A percentile compares a stretch with the other conserved stretches of the same genome.
Evolutionary conservation across 30 jellyfish, hydroid and myxozoan genomes (phyloP).

Genomic region (Cassiopea andromeda): DNA sequence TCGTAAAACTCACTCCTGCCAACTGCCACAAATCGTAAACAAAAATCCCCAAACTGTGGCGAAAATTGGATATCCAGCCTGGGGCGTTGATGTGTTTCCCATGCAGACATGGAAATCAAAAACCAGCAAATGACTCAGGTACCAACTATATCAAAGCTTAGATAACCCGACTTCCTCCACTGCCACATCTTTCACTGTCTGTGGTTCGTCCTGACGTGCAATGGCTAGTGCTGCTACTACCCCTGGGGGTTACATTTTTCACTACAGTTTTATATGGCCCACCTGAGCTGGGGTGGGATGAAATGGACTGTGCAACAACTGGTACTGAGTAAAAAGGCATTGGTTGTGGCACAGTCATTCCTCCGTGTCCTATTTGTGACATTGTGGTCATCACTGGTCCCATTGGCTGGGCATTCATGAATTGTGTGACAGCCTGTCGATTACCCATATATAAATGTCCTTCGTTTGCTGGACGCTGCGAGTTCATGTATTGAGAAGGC

Average conservation of each 20-base stretch:
- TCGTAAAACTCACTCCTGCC: background rate
- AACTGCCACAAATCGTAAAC: background rate
- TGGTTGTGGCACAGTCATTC: constrained; percentile 59
- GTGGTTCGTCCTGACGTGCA: constrained; percentile 63
- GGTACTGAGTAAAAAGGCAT: constrained; percentile 61
- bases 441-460: constrained; percentile 35
- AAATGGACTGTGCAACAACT: constrained; percentile 70
- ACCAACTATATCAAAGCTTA: background rate
- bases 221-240: constrained; percentile 78
- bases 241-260: constrained; percentile 74
- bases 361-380: constrained; percentile 50
- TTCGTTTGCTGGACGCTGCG: constrained; percentile 27
- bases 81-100: background rate
- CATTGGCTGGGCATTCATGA: constrained; percentile 45
- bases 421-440: constrained; percentile 56
- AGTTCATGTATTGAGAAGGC: constrained; percentile 56
- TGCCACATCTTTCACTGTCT: constrained; percentile 68
- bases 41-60: background rate
- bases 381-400: constrained; percentile 58
- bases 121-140: background rate
- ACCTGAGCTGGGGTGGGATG: constrained; percentile 62
- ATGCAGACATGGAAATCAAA: background rate
- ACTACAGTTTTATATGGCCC: constrained; percentile 45
- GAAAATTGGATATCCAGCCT: background rate
- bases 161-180: constrained; percentile 66